A percentile compares a stretch with the other conserved stretches of the same genome.
These are phyloP conservation scores for Platichthys stellatus DNA, from an alignment of 2,113 vertebrate species.

Conservation along the genomic window DNA sequence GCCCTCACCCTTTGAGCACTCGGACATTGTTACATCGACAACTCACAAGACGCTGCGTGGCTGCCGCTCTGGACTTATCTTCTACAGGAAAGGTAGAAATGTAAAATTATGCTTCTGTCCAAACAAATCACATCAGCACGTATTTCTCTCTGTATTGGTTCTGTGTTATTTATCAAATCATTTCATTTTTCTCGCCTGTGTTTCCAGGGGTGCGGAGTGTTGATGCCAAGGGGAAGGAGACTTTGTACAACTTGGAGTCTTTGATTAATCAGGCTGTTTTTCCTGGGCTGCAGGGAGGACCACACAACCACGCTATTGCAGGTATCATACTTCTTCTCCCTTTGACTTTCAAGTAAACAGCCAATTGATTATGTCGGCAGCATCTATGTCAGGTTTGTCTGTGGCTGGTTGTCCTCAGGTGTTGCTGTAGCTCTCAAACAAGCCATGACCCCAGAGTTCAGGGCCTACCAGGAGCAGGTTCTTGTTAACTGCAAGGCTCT, in stretches of 20 bases:
- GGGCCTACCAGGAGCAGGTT: constrained; percentile 90
- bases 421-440: constrained; percentile 93
- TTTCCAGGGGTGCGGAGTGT: constrained; percentile 86
- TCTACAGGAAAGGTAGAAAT: constrained; percentile 90
- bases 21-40: constrained; percentile 93
- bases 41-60: constrained; percentile 97
- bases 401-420: constrained; percentile 74
- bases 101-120: not conserved
- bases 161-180: not conserved
- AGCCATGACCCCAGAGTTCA: constrained; percentile 92
- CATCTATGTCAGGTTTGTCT: not conserved
- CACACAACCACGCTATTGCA: constrained; percentile 97
- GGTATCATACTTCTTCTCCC: constrained; percentile 75
- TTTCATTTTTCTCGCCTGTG: not conserved
- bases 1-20: constrained; percentile 92
- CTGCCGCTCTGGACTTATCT: constrained; percentile 94
- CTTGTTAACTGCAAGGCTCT: constrained; percentile 90
- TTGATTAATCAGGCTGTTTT: constrained; percentile 96
- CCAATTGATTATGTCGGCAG: not conserved
- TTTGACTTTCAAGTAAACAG: not conserved
- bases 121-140: not conserved
- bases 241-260: constrained; percentile 89
- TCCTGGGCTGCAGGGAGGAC: constrained; percentile 95
- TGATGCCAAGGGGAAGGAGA: constrained; percentile 93
- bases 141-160: not conserved